Evolutionary conservation across 2,113 vertebrate genomes (phyloP).

Genomic region (Centropristis striata): DNA sequence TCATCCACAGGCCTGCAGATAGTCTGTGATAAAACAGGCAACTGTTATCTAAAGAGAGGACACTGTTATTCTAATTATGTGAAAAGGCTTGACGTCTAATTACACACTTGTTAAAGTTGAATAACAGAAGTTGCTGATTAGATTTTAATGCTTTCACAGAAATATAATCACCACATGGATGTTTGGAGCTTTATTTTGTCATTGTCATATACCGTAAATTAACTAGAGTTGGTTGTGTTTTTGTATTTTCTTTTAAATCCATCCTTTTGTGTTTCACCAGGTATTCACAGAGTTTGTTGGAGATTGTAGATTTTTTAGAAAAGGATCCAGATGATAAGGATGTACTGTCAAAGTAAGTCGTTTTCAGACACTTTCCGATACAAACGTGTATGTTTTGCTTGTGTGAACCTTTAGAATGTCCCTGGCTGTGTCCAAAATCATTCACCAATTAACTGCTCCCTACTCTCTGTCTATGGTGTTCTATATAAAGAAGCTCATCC

Average conservation of each 20-base stretch:
- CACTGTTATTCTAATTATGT: background rate
- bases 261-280: conserved; percentile 68
- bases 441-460: no score
- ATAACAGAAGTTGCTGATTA: background rate
- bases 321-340: conserved; percentile 91
- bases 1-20: conserved; percentile 12
- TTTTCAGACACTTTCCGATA: background rate
- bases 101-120: background rate
- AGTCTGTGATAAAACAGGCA: background rate
- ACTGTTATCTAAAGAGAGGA: background rate
- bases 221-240: background rate
- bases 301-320: conserved; percentile 94
- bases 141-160: background rate
- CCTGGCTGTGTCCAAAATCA: no score
- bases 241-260: background rate
- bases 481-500: no score
- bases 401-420: background rate
- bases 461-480: no score
- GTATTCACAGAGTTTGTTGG: conserved; percentile 93
- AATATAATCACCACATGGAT: background rate
- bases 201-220: background rate
- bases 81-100: background rate
- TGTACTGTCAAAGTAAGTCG: conserved; percentile 90
- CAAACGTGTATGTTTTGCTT: no score
- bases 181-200: background rate